Evolutionary conservation across 2,113 vertebrate genomes (phyloP), one percentile per base, ranked within the genome.

Genomic region (Ameiurus melas): DNA sequence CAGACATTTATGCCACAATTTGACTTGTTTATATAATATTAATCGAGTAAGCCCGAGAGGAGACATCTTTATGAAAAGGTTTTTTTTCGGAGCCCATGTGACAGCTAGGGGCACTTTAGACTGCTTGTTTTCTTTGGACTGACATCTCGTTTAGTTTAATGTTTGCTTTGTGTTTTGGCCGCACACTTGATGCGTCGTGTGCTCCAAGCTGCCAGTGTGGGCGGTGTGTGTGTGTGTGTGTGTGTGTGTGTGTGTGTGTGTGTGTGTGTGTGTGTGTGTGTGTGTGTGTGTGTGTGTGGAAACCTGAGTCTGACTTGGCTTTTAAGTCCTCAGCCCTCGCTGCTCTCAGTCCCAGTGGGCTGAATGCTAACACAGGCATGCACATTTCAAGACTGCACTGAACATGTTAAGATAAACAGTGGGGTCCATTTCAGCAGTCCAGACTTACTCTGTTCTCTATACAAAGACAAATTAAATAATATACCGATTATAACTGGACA

Each of bases 361-460:
- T 92, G 90, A 92, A 89, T 90, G 90, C 91, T 91, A 92, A 91
- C 93, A 94, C 92, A 93, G 91, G 91, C 92, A 90, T 92, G 93
- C 93, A 83, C 80, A 94, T 94, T 93, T 95, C 94, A 92, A 91
- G 92, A 89, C 91, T 91, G 51, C 90, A 90, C 90, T 86, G 90
- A 92, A 93, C 93, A 93, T 90, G 92, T 93, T 93, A 95, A 95
- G 95, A 95, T 95, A 96, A 95, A 96, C 94, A 95, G 82, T 85
- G 84, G 84, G 90, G 78, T 93, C 91, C 92, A 90, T 91, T 92
- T 92, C 92, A 64, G 92, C 85, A 87, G 84, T 71, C 90, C 91
- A 91, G 89, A 92, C 93, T 92, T 92, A 82, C 51, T 86, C 83
- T 83, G 80, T 62, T 88, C 39, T 92, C 92, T 92, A 47, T 58